Evolutionary conservation across 1,140 invertebrate species (phyloP), one percentile per base, ranked within the genome.

Genomic region (Reticulitermes speratus): DNA sequence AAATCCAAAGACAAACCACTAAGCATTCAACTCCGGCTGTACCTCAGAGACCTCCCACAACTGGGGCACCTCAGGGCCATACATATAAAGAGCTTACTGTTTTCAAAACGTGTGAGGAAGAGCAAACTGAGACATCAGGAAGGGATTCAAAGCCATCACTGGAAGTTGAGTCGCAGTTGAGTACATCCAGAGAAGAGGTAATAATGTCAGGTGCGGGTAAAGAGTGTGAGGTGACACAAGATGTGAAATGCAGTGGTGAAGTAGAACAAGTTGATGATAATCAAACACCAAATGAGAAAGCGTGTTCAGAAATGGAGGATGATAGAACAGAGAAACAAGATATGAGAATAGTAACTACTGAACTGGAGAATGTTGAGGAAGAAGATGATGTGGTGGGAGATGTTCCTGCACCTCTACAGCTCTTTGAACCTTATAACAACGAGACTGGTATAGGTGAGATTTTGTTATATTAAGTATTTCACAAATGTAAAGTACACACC

Each of bases 21-120:
- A 88, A 87, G 84, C 45, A 55, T 23, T 14, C 21, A 86, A 86
- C 48, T 55, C 30, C 16, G 52, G 52, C 52, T 55, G 14, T 21
- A 16, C 19, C 14, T 55, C 52, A 16, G 52, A 87, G 38, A 87
- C 82, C 55, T 48, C 87, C 44, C 9, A 30, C 65, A 19, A 65
- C 85, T 23, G 86, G 86, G 91, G 89, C 86, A 87, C 89, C 85
- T 52, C 88, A 11, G 88, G 88, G 65, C 84, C 88, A 90, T 86
- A 91, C 91, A 45, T 92, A 93, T 82, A 96, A 94, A 91, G 94
- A 95, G 87, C 87, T 94, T 82, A 93, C 93, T 1, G 92, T 92
- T 83, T 95, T 95, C 88, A 95, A 94, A 90, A 93, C 92, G 8
- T 92, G 92, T 88, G 93, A 94, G 30, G 94, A 19, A 65, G 59